Evolutionary conservation across 2,113 vertebrate genomes (phyloP).

Genomic region (Haplotaxodon microlepis): DNA sequence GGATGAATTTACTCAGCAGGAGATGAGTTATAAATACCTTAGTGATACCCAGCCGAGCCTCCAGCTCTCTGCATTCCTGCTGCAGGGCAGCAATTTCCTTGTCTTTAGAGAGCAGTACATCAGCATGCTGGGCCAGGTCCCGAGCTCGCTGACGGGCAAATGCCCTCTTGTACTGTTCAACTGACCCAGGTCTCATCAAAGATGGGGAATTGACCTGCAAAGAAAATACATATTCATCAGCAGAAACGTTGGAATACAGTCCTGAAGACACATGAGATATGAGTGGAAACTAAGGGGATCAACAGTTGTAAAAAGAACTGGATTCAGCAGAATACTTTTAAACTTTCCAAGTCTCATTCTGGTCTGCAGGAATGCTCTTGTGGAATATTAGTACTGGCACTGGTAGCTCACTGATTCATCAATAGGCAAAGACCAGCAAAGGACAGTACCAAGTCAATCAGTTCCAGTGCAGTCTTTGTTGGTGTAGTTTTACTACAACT

Average conservation of each 20-base stretch:
- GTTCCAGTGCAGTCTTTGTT: background rate
- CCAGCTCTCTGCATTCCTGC: slow-evolving; percentile 82
- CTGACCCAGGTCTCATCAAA: slow-evolving; percentile 73
- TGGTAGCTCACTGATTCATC: background rate
- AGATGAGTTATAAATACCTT: slow-evolving; percentile 70
- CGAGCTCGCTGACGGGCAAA: slow-evolving; percentile 87
- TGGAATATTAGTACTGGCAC: background rate
- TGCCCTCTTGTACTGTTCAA: slow-evolving; percentile 86
- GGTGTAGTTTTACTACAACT: background rate
- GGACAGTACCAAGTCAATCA: background rate
- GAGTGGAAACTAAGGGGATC: background rate
- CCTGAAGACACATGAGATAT: background rate
- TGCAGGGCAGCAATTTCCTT: slow-evolving; percentile 90
- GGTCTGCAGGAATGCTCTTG: background rate
- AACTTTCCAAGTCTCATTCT: background rate
- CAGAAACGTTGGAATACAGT: background rate
- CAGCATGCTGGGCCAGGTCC: slow-evolving; percentile 90
- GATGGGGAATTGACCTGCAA: slow-evolving; percentile 81
- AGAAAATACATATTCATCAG: background rate
- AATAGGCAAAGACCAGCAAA: background rate
- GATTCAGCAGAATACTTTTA: background rate
- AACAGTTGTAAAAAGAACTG: background rate
- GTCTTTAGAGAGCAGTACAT: slow-evolving; percentile 87
- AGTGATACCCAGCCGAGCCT: slow-evolving; percentile 73
- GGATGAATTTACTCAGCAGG: background rate